These are phyloP conservation scores for Sitta europaea DNA, from an alignment of 2,113 vertebrate genomes.

Conservation along the genomic window DNA sequence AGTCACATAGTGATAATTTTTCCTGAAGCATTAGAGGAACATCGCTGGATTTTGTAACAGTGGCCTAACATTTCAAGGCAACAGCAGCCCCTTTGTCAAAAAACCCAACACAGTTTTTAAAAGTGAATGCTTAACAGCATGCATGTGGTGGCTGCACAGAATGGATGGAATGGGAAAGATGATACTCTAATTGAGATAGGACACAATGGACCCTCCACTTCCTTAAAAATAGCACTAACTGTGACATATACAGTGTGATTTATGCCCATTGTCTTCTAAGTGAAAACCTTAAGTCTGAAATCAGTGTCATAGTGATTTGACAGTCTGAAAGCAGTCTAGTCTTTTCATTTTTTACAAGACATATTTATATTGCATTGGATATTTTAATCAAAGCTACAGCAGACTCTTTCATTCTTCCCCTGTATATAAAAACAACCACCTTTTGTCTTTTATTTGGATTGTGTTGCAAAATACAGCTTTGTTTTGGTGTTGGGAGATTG, in stretches of 20 bases:
- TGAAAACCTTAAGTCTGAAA: neutral
- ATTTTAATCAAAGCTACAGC: neutral
- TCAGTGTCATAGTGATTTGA: neutral
- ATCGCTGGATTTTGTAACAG: neutral
- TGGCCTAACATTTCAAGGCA: neutral
- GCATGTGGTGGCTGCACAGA: neutral
- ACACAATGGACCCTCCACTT: neutral
- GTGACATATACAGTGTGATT: neutral
- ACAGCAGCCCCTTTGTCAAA: neutral
- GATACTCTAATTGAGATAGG: neutral
- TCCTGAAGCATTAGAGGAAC: neutral
- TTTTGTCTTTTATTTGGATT: neutral
- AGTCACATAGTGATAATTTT: neutral
- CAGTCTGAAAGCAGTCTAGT: neutral
- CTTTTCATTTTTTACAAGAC: neutral
- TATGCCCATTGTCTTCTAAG: neutral
- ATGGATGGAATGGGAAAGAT: neutral
- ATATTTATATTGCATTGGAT: neutral
- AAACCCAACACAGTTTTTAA: neutral
- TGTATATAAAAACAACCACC: neutral
- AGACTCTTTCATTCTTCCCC: neutral
- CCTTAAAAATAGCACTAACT: neutral
- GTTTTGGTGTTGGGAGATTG: neutral
- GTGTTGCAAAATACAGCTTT: constrained; percentile 1
- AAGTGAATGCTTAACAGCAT: neutral